Evolutionary conservation across 2,888 invertebrate genomes (phyloP).

Genomic region (Parascotia fuliginaria): DNA sequence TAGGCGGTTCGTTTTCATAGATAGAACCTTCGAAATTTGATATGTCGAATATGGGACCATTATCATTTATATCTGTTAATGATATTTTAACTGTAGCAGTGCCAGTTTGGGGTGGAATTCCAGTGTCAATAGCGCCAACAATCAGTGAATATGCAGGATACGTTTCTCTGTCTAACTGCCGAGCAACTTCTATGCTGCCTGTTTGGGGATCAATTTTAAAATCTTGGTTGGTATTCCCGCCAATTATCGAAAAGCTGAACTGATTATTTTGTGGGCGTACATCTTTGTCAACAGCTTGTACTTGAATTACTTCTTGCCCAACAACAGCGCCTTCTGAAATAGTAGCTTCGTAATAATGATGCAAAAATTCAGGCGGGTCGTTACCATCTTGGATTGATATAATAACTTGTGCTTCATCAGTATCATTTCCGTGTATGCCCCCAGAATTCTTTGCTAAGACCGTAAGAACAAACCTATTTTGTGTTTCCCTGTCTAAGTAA

Average conservation of each 20-base stretch:
- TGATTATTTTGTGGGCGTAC: conserved; percentile 96
- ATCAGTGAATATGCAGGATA: conserved; percentile 90
- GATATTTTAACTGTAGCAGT: conserved; percentile 93
- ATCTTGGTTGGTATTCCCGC: conserved; percentile 92
- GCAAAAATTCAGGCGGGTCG: conserved; percentile 97
- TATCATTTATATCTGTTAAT: conserved; percentile 96
- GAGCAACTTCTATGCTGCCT: conserved; percentile 92
- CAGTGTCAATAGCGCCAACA: conserved; percentile 95
- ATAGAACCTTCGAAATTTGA: conserved; percentile 91
- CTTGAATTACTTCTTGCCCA: conserved; percentile 91
- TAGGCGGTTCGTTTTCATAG: conserved; percentile 94
- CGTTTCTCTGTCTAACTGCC: conserved; percentile 92
- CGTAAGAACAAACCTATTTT: conserved; percentile 94
- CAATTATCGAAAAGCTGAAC: conserved; percentile 95
- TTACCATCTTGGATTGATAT: conserved; percentile 98
- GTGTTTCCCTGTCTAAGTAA: conserved; percentile 94
- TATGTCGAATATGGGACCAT: conserved; percentile 93
- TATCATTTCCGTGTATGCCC: conserved; percentile 97
- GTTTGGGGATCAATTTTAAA: conserved; percentile 95
- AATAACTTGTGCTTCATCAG: conserved; percentile 97
- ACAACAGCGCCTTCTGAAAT: conserved; percentile 92
- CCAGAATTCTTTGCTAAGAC: conserved; percentile 98
- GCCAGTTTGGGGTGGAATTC: conserved; percentile 96
- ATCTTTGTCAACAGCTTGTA: conserved; percentile 96
- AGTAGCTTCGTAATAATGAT: conserved; percentile 90